Conservation (phyloP, 2,113 vertebrate species). For the Nothobranchius kuhntae region DNA sequence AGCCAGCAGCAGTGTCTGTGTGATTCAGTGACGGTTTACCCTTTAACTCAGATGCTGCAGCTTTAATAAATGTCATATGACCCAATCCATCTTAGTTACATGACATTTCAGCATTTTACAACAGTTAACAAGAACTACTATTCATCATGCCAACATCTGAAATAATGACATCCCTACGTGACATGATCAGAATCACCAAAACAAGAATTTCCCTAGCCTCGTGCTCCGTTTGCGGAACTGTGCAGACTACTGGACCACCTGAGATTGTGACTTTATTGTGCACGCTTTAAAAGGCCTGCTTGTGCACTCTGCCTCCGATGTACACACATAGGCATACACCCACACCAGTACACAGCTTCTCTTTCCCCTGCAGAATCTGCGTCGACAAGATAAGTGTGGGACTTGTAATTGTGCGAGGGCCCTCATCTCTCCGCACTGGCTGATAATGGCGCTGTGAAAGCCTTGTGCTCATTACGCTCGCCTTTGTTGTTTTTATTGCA, state of each 20-base stretch:
- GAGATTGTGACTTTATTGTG: constrained; percentile 48
- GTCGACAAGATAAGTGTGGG: constrained; percentile 72
- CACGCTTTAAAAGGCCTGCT: constrained; percentile 30
- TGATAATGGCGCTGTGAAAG: constrained; percentile 70
- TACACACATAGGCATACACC: constrained; percentile 15
- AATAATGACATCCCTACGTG: constrained; percentile 38
- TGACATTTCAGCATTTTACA: constrained; percentile 56
- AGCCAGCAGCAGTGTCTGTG: constrained; percentile 28
- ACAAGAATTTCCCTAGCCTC: constrained; percentile 5
- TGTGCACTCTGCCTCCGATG: constrained; percentile 15
- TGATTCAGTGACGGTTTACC: constrained; percentile 53
- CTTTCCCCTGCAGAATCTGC: constrained; percentile 64
- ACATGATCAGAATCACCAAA: constrained; percentile 29
- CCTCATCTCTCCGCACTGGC: constrained; percentile 61
- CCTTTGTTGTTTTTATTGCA: constrained; percentile 70
- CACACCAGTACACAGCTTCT: constrained; percentile 21
- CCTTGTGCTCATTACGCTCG: constrained; percentile 64
- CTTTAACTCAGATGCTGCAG: constrained; percentile 62
- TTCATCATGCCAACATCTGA: constrained; percentile 40
- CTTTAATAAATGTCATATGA: constrained; percentile 56
- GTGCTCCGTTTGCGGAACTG: constrained; percentile 36
- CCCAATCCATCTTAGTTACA: constrained; percentile 60
- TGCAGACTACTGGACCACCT: constrained; percentile 24
- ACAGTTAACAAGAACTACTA: constrained; percentile 54
- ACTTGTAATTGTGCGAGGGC: constrained; percentile 70